Base-by-base conservation (phyloP, 2,797 vertebrate genomes). In the Danio aesculapii region DNA sequence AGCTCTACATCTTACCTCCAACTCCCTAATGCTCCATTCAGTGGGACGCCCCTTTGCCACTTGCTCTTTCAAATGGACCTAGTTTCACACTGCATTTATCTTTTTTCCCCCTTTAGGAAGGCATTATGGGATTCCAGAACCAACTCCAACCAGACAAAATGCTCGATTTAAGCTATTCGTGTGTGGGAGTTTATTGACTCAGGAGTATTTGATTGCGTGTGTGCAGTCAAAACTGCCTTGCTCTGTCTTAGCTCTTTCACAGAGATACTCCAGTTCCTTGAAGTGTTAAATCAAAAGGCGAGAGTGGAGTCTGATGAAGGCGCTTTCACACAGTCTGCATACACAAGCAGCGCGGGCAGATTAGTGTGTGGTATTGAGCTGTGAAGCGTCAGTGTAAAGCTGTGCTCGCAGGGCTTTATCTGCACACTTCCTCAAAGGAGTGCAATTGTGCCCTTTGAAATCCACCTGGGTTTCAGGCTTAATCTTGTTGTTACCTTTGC, bases 291-390 rank as follows among this genome's bases (percentile, higher is more conserved):
- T 73, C 72, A 81, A 74, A 79, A 63, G 43, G 52, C 62, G 21
- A 19, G 11, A 58, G 63, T 76, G 76, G 79, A 77, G 41, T 81
- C 61, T 81, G 77, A 75, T 55, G 74, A 82, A 81, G 41, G 7
- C 44, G 66, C 46, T 79, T 79, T 80, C 13, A 57, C 17, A 77
- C 57, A 69, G 67, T 82, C 68, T 69, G 49, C 79, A 63, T 59
- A 39, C 53, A 76, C 66, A 57, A 64, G 55, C 47, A 62, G 58
- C 44, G 17, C 57, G 83, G 69, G 59, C 17, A 8, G 86, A 89
- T 88, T 87, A 89, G 89, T 76, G 82, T 86, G 67, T 44, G 12
- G 62, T 78, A 81, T 86, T 83, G 47, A 75, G 80, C 19, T 57
- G 19, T 59, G 73, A 69, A 70, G 81, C 71, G 66, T 47, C 43